Percentiles rank a stretch among this genome's conserved stretches.
phyloP scores from a whole-genome alignment of 1,140 invertebrate species.

The Zelostemma sp. region DNA sequence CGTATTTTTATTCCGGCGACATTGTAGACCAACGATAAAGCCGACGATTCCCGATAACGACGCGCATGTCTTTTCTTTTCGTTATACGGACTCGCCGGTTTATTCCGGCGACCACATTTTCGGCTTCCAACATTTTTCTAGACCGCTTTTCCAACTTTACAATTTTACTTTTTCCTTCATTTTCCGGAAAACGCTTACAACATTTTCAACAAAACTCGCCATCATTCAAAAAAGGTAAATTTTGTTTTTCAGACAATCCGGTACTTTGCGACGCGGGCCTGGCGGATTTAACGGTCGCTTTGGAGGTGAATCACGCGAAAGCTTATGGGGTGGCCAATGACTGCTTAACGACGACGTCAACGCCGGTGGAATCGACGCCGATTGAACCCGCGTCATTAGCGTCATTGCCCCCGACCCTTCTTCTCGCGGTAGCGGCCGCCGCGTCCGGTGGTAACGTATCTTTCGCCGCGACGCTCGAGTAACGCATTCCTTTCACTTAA shows the following conservation, averaged over 20 bases:
- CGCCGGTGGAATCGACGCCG: constrained; percentile 37
- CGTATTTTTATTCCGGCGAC: background rate
- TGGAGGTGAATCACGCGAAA: constrained; percentile 78
- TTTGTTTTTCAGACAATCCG: constrained; percentile 78
- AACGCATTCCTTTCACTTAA: constrained; percentile 18
- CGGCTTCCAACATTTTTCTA: too few species aligned
- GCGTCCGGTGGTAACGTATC: constrained; percentile 64
- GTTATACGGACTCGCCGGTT: too few species aligned
- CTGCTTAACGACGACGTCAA: constrained; percentile 59
- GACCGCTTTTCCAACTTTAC: too few species aligned
- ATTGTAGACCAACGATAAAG: constrained; percentile 1
- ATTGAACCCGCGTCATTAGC: constrained; percentile 47
- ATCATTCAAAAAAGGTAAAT: background rate
- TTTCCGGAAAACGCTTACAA: too few species aligned
- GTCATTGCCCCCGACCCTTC: constrained; percentile 57
- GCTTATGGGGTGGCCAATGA: constrained; percentile 73
- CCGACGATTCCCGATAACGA: background rate
- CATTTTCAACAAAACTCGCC: too few species aligned
- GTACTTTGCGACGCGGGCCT: constrained; percentile 79
- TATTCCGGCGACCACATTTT: too few species aligned
- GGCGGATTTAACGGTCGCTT: constrained; percentile 75
- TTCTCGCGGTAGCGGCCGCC: constrained; percentile 57
- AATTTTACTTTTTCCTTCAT: too few species aligned
- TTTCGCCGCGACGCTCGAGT: constrained; percentile 67
- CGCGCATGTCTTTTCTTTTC: background rate